Evolutionary conservation across 2,797 vertebrate species (phyloP), one percentile per base, ranked within the genome.

Genomic region (Avahi laniger): DNA sequence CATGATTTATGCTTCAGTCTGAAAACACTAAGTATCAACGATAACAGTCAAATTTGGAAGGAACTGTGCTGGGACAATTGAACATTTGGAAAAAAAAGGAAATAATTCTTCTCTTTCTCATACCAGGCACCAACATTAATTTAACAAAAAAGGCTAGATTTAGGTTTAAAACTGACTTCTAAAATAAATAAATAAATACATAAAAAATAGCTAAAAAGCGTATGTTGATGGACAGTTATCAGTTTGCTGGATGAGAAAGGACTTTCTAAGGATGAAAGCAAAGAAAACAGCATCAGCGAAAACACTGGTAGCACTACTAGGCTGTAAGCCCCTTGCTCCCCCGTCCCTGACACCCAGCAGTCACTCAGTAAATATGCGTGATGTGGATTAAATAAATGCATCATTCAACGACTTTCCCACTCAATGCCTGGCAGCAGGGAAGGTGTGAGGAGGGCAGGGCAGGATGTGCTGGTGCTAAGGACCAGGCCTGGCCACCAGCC

Each of bases 251-350:
- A 69, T 30, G n/a, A 78, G 5, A 46, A 28, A 63, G 2, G 9
- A 38, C 17, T 78, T 38, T 81, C 41, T 76, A 70, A 50, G 38
- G 28, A 13, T 41, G 28, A 84, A 88, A 82, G 7, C 38, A 65
- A 59, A 41, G 46, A 85, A 75, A 59, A 48, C 14, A 28, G 24
- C 26, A 33, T 63, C 67, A 63, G 1, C 20, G 28, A 52, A 43
- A 38, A n/a, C 3, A 30, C 1, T 7, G 7, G 14, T 2, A 17
- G 43, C 11, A 0, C 35, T n/a, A 11, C 5, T 2, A 50, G 41
- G 35, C 14, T 5, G 11, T 38, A 48, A 28, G 38, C 30, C 14
- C 20, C 26, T 73, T 24, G 18, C 17, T 75, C 52, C 63, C 43
- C 4, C 12, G 48, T 26, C 24, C 50, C 57, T 20, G 30, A 50